Percentiles rank a stretch among this genome's conserved stretches.
phyloP scores from a whole-genome alignment of 2,888 invertebrate species.

The Hydraecia micacea region DNA sequence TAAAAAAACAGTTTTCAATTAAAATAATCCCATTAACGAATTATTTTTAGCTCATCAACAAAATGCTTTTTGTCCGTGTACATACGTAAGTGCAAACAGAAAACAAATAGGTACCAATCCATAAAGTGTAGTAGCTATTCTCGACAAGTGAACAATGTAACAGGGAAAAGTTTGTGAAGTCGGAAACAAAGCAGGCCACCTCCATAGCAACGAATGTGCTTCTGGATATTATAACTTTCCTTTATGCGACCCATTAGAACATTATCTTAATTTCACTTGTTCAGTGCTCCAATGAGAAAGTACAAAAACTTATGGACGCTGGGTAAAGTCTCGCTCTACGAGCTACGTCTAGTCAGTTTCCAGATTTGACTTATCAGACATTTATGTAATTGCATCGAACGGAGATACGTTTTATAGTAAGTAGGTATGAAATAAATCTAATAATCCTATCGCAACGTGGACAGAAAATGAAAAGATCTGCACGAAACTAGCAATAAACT shows the following conservation, averaged over 20 bases:
- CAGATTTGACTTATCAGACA: slow-evolving; percentile 47
- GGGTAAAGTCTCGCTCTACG: slow-evolving; percentile 38
- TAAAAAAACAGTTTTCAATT: slow-evolving; percentile 50
- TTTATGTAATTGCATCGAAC: slow-evolving; percentile 50
- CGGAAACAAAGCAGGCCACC: slow-evolving; percentile 82
- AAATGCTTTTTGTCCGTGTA: slow-evolving; percentile 71
- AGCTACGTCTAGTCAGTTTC: slow-evolving; percentile 39
- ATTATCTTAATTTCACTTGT: slow-evolving; percentile 74
- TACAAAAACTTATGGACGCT: slow-evolving; percentile 59
- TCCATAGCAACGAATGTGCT: slow-evolving; percentile 78
- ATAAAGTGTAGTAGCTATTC: slow-evolving; percentile 78
- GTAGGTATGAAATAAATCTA: slow-evolving; percentile 35
- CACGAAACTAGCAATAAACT: slow-evolving; percentile 48
- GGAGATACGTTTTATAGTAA: slow-evolving; percentile 28
- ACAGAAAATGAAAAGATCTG: slow-evolving; percentile 44
- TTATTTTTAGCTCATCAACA: slow-evolving; percentile 75
- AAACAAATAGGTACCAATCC: slow-evolving; percentile 76
- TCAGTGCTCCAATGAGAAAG: slow-evolving; percentile 65
- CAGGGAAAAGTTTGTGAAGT: slow-evolving; percentile 79
- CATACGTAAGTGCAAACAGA: slow-evolving; percentile 70
- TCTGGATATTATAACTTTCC: slow-evolving; percentile 77
- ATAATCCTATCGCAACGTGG: slow-evolving; percentile 35
- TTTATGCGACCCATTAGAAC: slow-evolving; percentile 75
- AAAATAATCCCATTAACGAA: slow-evolving; percentile 45
- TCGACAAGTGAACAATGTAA: slow-evolving; percentile 78